A percentile compares a stretch with the other conserved stretches of the same genome.
These are phyloP conservation scores for Thripadectes ignobilis DNA, from an alignment of 2,797 vertebrate species.

Conservation along the genomic window DNA sequence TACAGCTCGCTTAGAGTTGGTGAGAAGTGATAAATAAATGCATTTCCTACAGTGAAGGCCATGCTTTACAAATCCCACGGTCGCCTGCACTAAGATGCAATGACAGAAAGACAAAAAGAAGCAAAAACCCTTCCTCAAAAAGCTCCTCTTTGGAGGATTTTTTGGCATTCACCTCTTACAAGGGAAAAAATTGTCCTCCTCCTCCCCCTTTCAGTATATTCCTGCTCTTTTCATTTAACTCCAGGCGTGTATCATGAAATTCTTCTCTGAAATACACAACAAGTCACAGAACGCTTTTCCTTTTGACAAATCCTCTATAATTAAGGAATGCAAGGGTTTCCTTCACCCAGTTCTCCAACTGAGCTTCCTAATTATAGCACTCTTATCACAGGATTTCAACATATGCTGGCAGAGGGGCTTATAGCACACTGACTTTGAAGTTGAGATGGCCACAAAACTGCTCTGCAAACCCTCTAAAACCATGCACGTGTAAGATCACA, in stretches of 20 bases:
- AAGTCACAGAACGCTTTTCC: not conserved
- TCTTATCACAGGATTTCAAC: not conserved
- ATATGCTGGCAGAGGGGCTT: not conserved
- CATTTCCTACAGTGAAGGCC: not conserved
- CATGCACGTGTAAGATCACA: rapidly evolving
- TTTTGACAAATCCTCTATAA: not conserved
- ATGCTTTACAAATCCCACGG: not conserved
- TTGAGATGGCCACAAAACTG: not conserved
- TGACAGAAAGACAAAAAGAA: not conserved
- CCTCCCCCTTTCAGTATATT: not conserved
- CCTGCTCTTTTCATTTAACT: not conserved
- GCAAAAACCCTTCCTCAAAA: not conserved
- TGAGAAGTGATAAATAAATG: not conserved
- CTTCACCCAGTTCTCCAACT: not conserved
- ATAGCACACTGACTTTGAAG: not conserved
- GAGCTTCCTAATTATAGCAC: not conserved
- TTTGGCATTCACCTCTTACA: not conserved
- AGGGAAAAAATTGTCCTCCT: not conserved
- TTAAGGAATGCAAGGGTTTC: not conserved
- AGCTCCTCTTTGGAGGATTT: not conserved
- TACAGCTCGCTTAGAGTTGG: not conserved
- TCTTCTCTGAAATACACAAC: not conserved
- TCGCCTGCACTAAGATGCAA: not conserved
- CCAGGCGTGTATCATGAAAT: not conserved
- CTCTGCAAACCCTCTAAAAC: not conserved